phyloP scores from a whole-genome alignment of 2,888 invertebrate species.

The Phytoseiulus persimilis region DNA sequence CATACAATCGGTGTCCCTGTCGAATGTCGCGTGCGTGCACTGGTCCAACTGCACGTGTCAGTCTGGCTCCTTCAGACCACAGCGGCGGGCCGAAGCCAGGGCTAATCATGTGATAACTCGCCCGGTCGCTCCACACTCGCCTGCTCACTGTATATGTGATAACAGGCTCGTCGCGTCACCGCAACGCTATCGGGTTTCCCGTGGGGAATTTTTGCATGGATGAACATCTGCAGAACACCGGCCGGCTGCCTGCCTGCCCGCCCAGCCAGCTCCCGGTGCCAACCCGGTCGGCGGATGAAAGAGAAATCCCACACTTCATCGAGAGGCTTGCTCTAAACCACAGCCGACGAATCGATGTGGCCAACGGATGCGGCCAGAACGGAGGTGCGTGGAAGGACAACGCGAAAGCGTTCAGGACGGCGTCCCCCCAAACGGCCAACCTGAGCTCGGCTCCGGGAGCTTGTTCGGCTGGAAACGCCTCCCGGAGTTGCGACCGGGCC shows the following conservation, averaged over 20 bases:
- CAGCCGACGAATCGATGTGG: too few species aligned
- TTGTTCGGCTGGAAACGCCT: not conserved
- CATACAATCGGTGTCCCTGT: not conserved
- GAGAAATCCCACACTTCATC: not conserved
- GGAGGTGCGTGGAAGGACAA: not conserved
- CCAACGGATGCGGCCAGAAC: not conserved
- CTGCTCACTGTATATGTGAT: not conserved
- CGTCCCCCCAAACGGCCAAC: too few species aligned
- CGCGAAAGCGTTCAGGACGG: not conserved
- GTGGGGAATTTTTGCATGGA: not conserved
- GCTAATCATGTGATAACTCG: constrained; percentile 5
- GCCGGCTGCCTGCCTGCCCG: not conserved
- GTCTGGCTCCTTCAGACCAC: not conserved
- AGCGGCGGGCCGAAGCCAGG: not conserved
- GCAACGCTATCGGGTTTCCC: not conserved
- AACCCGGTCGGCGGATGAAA: not conserved
- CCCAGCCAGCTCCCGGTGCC: not conserved
- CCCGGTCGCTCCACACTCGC: not conserved
- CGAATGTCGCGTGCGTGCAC: not conserved
- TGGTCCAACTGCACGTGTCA: not conserved
- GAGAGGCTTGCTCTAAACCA: not conserved
- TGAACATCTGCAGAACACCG: not conserved
- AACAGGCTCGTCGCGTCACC: not conserved
- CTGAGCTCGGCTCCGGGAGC: too few species aligned
- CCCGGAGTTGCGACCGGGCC: not conserved